Evolutionary conservation across 2,888 invertebrate species (phyloP).

Genomic region (Sycophila texana): DNA sequence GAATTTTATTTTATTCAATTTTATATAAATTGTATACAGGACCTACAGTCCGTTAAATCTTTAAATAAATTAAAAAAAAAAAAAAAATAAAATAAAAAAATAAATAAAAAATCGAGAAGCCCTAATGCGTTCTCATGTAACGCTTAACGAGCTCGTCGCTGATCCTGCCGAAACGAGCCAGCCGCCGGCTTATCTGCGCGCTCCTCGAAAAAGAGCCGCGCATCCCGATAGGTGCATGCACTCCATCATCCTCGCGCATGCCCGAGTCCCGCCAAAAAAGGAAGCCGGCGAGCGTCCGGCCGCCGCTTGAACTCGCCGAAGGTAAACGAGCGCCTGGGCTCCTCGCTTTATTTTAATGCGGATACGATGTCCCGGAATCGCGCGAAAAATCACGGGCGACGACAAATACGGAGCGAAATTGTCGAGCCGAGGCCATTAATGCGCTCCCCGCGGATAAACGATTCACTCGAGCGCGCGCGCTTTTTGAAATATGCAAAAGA

Average conservation of each 20-base stretch:
- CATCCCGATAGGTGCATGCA: conserved; percentile 20
- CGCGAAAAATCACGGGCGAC: neutral
- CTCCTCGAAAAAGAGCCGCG: conserved; percentile 10
- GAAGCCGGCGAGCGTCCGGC: too few relatives aligned
- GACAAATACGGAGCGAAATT: conserved; percentile 17
- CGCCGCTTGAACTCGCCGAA: conserved; percentile 31
- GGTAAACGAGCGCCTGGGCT: conserved; percentile 36
- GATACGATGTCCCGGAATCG: neutral
- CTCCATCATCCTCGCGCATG: conserved; percentile 22
- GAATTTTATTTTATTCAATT: too few relatives aligned
- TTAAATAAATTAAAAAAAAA: too few relatives aligned
- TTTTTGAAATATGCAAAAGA: too few relatives aligned
- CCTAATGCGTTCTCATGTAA: too few relatives aligned
- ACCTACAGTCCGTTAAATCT: too few relatives aligned
- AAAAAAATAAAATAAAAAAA: too few relatives aligned
- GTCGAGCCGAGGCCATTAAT: conserved; percentile 31
- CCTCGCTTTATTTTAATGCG: conserved; percentile 23
- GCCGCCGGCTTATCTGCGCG: conserved; percentile 10
- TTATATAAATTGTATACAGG: too few relatives aligned
- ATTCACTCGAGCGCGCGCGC: too few relatives aligned
- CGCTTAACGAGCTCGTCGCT: neutral
- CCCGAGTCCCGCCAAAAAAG: neutral
- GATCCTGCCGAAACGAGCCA: conserved; percentile 21
- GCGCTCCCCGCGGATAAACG: conserved; percentile 1
- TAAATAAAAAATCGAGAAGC: too few relatives aligned